Conservation (phyloP, 1,140 invertebrate species). For the Drosophila insularis region DNA sequence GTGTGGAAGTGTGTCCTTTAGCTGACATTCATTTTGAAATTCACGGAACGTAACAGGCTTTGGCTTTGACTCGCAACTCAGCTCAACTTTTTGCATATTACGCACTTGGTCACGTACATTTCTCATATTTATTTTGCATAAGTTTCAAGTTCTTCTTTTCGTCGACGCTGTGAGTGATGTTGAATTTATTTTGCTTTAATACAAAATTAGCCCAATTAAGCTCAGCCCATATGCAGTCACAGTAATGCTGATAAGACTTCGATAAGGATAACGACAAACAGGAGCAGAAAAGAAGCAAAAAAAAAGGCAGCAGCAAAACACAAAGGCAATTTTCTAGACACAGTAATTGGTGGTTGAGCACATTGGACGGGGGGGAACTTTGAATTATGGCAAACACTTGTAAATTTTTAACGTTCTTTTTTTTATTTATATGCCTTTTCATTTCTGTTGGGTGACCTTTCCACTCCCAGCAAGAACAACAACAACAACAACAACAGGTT, state of each 20-base stretch:
- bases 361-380: not conserved
- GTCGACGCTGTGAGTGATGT: constrained; percentile 14
- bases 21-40: constrained; percentile 77
- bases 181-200: constrained; percentile 28
- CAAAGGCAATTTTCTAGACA: constrained; percentile 58
- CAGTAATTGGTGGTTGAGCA: constrained; percentile 55
- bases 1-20: constrained; percentile 55
- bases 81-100: constrained; percentile 78
- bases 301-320: not conserved
- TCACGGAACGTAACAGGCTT: constrained; percentile 58
- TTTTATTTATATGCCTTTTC: constrained; percentile 73
- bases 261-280: constrained; percentile 33
- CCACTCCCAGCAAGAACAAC: constrained; percentile 6
- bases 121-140: constrained; percentile 77
- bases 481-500: constrained; percentile 46
- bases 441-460: constrained; percentile 48
- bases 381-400: constrained; percentile 76
- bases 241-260: constrained; percentile 30
- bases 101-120: constrained; percentile 76
- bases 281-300: not conserved
- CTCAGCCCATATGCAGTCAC: constrained; percentile 52
- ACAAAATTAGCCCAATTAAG: constrained; percentile 54
- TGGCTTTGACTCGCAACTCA: not conserved
- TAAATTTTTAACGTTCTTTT: constrained; percentile 63
- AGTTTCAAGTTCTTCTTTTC: constrained; percentile 44